Evolutionary conservation across 2,113 vertebrate species (phyloP).

Genomic region (Empidonax traillii): DNA sequence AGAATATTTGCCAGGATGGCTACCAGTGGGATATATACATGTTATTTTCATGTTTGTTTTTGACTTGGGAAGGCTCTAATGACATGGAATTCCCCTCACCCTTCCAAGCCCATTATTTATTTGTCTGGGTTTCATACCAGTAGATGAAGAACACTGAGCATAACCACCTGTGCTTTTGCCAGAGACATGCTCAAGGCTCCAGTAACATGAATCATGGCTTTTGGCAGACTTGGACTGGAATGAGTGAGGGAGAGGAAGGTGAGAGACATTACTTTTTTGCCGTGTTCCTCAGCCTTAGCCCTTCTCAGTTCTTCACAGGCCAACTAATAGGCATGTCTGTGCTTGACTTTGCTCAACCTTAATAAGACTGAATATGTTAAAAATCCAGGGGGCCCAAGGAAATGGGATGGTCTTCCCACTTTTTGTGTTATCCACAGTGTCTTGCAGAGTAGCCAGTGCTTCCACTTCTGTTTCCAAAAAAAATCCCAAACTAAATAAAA

Average conservation of each 20-base stretch:
- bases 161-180: neutral
- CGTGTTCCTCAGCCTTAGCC: neutral
- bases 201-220: neutral
- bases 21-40: fast-evolving
- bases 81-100: neutral
- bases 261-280: neutral
- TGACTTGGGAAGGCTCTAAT: neutral
- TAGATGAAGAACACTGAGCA: neutral
- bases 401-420: neutral
- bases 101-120: neutral
- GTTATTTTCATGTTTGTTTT: neutral
- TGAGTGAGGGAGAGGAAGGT: neutral
- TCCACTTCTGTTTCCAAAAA: neutral
- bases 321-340: neutral
- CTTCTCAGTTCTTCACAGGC: neutral
- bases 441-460: neutral
- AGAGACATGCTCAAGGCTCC: neutral
- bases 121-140: neutral
- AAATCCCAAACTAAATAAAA: neutral
- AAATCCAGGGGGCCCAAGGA: neutral
- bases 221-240: neutral
- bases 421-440: neutral
- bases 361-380: neutral
- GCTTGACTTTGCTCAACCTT: neutral
- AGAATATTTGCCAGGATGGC: neutral